phyloP scores from a whole-genome alignment of 2,797 vertebrate genomes.

The Remorina albescens region DNA sequence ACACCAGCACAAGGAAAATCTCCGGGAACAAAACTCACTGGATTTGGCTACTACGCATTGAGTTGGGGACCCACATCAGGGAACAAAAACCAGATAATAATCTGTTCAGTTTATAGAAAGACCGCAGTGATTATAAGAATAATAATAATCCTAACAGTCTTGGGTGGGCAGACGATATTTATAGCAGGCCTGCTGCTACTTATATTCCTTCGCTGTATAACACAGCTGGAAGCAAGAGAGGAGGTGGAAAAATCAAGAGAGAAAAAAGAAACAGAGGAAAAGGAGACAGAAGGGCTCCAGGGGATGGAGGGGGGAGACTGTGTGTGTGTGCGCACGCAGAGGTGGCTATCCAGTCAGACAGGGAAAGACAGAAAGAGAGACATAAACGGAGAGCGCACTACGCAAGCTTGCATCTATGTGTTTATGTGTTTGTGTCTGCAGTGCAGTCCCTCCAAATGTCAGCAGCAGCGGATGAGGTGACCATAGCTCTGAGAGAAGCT shows the following conservation, averaged over 20 bases:
- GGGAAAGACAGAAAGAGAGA: conserved; percentile 40
- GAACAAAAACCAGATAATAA: conserved; percentile 79
- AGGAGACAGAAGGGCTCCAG: conserved; percentile 54
- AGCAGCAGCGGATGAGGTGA: conserved; percentile 55
- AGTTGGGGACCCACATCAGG: conserved; percentile 26
- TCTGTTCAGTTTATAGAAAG: conserved; percentile 72
- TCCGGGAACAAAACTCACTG: conserved; percentile 7
- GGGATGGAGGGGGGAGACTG: conserved; percentile 25
- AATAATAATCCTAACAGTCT: conserved; percentile 85
- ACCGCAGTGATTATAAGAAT: conserved; percentile 80
- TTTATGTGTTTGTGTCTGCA: conserved; percentile 45
- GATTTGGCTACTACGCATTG: conserved; percentile 29
- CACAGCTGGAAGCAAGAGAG: conserved; percentile 76
- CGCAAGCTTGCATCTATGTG: conserved; percentile 21
- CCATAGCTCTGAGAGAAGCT: conserved; percentile 62
- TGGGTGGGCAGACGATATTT: conserved; percentile 83
- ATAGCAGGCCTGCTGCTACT: conserved; percentile 77
- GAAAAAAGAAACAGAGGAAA: conserved; percentile 49
- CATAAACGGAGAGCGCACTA: background rate
- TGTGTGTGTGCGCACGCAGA: conserved; percentile 25
- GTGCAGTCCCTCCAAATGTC: conserved; percentile 45
- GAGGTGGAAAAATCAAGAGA: conserved; percentile 61
- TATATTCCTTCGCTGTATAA: conserved; percentile 76
- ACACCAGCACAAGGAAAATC: conserved; percentile 24
- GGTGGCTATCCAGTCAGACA: conserved; percentile 44